Evolutionary conservation across 2,888 invertebrate genomes (phyloP).

Genomic region (Kuschelorhynchus macadamiae): DNA sequence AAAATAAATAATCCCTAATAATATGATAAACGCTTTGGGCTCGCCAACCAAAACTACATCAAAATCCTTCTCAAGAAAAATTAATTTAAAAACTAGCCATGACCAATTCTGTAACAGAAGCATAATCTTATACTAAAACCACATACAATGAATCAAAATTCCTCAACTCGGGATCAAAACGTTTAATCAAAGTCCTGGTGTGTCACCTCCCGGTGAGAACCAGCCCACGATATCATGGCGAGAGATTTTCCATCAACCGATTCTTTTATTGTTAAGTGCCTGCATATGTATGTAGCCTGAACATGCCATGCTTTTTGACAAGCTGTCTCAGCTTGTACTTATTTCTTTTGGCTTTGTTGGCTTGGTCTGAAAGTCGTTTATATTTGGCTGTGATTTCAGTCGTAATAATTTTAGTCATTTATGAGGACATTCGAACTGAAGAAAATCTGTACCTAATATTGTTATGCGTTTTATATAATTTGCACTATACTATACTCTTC

Average conservation of each 20-base stretch:
- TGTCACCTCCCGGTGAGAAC: constrained; percentile 67
- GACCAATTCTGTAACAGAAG: constrained; percentile 59
- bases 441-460: too few relatives aligned
- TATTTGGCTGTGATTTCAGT: background rate
- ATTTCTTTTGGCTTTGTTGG: constrained; percentile 5
- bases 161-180: constrained; percentile 66
- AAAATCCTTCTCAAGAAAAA: background rate
- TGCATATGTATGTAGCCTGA: constrained; percentile 43
- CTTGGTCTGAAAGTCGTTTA: background rate
- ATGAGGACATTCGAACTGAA: too few relatives aligned
- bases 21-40: too few relatives aligned
- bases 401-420: too few relatives aligned
- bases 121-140: constrained; percentile 63
- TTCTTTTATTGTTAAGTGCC: constrained; percentile 45
- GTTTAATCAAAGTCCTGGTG: constrained; percentile 67
- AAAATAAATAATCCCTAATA: too few relatives aligned
- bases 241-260: constrained; percentile 48
- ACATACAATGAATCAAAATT: constrained; percentile 66
- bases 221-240: constrained; percentile 58
- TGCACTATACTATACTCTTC: too few relatives aligned
- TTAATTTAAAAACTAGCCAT: constrained; percentile 33
- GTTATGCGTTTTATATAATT: too few relatives aligned
- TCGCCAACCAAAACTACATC: too few relatives aligned
- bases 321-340: constrained; percentile 36
- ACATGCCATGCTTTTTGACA: constrained; percentile 40